Conservation (phyloP, 35 echinoderm and acorn worm species). For the Ptychodera flava region DNA sequence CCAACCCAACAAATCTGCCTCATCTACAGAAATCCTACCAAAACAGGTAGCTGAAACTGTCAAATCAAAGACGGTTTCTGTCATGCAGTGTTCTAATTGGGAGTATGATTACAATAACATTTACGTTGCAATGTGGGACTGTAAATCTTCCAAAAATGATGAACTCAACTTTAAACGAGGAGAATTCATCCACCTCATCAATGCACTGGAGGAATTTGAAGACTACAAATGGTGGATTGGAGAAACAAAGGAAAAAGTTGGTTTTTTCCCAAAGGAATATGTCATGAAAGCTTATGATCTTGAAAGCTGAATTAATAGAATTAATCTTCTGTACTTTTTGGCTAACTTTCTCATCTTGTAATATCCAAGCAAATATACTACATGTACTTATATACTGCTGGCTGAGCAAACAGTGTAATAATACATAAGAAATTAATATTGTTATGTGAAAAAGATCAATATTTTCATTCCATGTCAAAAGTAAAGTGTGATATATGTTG, state of each 20-base stretch:
- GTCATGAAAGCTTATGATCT: slow-evolving; percentile 76
- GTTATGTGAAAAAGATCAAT: too few species aligned
- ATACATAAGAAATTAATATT: too few species aligned
- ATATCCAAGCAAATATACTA: too few species aligned
- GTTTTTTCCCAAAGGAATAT: slow-evolving; percentile 83
- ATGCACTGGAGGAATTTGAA: slow-evolving; percentile 49
- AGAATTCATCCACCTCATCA: slow-evolving; percentile 82
- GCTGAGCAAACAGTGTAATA: too few species aligned
- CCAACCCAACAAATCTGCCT: not conserved
- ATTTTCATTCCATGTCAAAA: too few species aligned
- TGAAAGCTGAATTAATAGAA: too few species aligned
- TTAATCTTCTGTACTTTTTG: too few species aligned
- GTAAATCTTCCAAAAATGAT: slow-evolving; percentile 43
- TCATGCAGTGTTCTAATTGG: slow-evolving; percentile 22
- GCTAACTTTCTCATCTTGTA: too few species aligned
- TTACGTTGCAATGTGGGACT: slow-evolving; percentile 87
- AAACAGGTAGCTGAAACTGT: not conserved
- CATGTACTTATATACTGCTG: too few species aligned
- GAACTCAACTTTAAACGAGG: slow-evolving; percentile 76
- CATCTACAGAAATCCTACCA: not conserved
- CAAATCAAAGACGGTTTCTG: slow-evolving; percentile 9
- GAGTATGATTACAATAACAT: slow-evolving; percentile 87
- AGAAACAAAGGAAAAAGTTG: slow-evolving; percentile 80
- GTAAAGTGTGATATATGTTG: too few species aligned
- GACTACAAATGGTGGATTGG: slow-evolving; percentile 74